Percentiles rank a stretch among this genome's conserved stretches.
Evolutionary conservation across 1,140 invertebrate species (phyloP).

Genomic region (Zaprionus inermis): DNA sequence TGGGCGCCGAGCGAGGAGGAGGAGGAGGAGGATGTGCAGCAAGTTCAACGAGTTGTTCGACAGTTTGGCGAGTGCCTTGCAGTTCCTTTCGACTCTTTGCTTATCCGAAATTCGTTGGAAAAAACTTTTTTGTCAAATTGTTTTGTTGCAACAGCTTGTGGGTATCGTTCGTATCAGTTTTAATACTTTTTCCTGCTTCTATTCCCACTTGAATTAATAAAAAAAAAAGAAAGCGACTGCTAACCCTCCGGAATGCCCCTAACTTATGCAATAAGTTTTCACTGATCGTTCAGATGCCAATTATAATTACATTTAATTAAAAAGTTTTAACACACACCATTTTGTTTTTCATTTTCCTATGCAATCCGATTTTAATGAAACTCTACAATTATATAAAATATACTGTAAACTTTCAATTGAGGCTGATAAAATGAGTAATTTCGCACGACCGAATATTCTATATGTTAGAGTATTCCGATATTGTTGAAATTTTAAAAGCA

Average conservation of each 20-base stretch:
- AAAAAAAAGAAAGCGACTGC: too few species aligned
- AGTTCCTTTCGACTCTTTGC: conserved; percentile 3
- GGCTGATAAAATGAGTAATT: too few species aligned
- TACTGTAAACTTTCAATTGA: too few species aligned
- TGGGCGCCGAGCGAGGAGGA: not conserved
- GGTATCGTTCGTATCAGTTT: conserved; percentile 2
- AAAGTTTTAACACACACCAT: too few species aligned
- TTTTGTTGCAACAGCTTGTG: conserved; percentile 7
- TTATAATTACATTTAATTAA: too few species aligned
- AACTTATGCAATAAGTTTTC: not conserved
- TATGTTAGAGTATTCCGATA: too few species aligned
- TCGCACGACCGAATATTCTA: too few species aligned
- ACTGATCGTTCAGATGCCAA: not conserved
- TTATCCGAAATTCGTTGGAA: conserved; percentile 7
- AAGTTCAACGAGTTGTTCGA: conserved; percentile 6
- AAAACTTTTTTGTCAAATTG: conserved; percentile 7
- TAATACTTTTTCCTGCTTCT: not conserved
- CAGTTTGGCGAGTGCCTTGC: conserved; percentile 22
- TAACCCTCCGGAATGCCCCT: not conserved
- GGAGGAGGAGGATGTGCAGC: too few species aligned
- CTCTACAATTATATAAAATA: too few species aligned
- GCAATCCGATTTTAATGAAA: too few species aligned
- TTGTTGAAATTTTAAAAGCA: too few species aligned
- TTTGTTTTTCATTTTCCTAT: too few species aligned
- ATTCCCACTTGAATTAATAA: not conserved